Evolutionary conservation across 1,140 invertebrate genomes (phyloP).

Genomic region (Lasaia peninsularis): DNA sequence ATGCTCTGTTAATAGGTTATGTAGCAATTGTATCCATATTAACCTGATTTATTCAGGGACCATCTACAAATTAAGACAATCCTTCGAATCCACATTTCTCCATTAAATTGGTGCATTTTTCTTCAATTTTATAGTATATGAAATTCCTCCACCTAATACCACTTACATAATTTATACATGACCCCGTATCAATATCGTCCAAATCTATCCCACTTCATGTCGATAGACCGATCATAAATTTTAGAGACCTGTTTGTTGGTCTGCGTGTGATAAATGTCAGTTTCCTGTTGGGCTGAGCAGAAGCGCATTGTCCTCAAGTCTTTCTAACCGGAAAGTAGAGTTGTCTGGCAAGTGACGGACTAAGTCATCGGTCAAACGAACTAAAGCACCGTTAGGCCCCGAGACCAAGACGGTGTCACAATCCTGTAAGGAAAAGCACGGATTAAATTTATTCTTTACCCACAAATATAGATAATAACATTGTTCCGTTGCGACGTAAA

Average conservation of each 20-base stretch:
- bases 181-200: background rate
- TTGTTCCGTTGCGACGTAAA: no score
- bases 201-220: background rate
- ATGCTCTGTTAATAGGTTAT: no score
- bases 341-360: constrained; percentile 65
- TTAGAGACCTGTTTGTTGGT: background rate
- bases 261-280: constrained; percentile 24
- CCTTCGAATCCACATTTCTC: no score
- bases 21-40: no score
- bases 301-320: constrained; percentile 40
- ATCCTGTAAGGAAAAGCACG: constrained; percentile 41
- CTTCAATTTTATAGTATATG: no score
- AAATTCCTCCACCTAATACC: no score
- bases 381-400: constrained; percentile 58
- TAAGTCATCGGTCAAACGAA: constrained; percentile 68
- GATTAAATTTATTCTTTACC: constrained; percentile 29
- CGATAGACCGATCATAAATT: background rate
- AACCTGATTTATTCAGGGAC: no score
- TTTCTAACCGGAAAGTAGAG: constrained; percentile 49
- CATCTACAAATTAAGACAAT: no score
- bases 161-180: no score
- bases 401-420: constrained; percentile 56
- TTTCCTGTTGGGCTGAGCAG: constrained; percentile 47
- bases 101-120: no score
- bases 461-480: no score